Evolutionary conservation across 2,888 invertebrate species (phyloP).

Genomic region (Lacanobia oleracea): DNA sequence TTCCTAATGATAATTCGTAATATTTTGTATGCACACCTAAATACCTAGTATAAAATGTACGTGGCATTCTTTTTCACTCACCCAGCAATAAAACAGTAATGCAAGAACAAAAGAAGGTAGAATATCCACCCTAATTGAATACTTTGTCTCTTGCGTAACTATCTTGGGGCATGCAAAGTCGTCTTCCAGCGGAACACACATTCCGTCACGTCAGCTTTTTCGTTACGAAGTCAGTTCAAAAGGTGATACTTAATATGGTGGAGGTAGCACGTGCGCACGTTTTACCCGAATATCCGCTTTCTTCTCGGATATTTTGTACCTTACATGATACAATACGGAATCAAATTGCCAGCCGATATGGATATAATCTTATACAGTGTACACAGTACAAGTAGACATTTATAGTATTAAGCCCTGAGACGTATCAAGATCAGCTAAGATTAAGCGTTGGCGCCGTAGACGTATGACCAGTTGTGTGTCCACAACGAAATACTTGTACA

Average conservation of each 20-base stretch:
- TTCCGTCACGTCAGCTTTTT: conserved; percentile 76
- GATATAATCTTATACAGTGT: conserved; percentile 23
- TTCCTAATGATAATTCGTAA: not conserved
- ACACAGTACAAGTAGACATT: not conserved
- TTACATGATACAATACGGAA: conserved; percentile 33
- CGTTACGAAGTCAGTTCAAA: conserved; percentile 66
- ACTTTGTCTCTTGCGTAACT: conserved; percentile 69
- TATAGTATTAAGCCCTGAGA: conserved; percentile 2
- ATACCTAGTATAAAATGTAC: conserved; percentile 13
- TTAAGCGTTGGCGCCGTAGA: not conserved
- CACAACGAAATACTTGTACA: not conserved
- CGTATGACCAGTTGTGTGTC: conserved; percentile 5
- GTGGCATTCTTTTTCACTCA: conserved; percentile 24
- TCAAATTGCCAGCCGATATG: conserved; percentile 22
- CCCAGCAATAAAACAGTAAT: conserved; percentile 34
- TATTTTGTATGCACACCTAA: conserved; percentile 7
- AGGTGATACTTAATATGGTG: conserved; percentile 51
- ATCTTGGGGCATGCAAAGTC: conserved; percentile 72
- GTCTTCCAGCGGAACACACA: conserved; percentile 70
- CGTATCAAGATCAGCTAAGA: not conserved
- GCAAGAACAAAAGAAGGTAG: conserved; percentile 35
- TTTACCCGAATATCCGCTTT: conserved; percentile 35
- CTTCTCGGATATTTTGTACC: conserved; percentile 31
- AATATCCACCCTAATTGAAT: conserved; percentile 67
- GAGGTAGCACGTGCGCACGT: conserved; percentile 46